phyloP scores from a whole-genome alignment of 2,888 invertebrate genomes.

The Kryphioiulus occultus region DNA sequence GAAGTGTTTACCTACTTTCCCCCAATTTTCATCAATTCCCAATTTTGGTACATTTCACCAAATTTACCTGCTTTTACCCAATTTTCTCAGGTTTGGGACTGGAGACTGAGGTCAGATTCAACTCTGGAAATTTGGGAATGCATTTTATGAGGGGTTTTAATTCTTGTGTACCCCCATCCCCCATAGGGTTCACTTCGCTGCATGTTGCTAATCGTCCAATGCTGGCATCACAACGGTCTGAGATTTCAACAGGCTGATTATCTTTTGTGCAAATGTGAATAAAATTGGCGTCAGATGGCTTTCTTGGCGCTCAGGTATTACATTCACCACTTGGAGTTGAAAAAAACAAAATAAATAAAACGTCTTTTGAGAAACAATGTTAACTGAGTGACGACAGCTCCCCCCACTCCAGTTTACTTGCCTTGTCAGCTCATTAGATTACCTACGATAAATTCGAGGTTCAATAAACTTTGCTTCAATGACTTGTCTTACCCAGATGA shows the following conservation, averaged over 20 bases:
- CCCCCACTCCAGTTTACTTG: conserved; percentile 41
- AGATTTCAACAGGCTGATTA: background rate
- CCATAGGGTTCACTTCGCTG: background rate
- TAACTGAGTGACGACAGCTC: conserved; percentile 40
- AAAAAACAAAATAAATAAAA: conserved; percentile 20
- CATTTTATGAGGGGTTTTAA: no score
- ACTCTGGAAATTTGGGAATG: no score
- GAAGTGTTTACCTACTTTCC: no score
- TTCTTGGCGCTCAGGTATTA: conserved; percentile 35
- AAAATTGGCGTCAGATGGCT: background rate
- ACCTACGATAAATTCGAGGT: conserved; percentile 32
- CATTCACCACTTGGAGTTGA: background rate
- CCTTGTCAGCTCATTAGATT: conserved; percentile 46
- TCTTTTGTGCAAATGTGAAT: background rate
- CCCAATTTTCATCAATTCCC: no score
- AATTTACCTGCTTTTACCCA: no score
- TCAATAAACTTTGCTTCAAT: conserved; percentile 33
- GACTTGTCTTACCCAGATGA: background rate
- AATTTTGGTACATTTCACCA: no score
- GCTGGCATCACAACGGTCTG: background rate
- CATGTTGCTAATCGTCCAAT: background rate
- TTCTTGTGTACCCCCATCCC: background rate
- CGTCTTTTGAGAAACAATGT: background rate
- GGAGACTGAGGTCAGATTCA: no score
- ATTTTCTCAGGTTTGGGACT: no score